Base-by-base conservation (phyloP, 2,797 vertebrate species). In the Rhinella marina region DNA sequence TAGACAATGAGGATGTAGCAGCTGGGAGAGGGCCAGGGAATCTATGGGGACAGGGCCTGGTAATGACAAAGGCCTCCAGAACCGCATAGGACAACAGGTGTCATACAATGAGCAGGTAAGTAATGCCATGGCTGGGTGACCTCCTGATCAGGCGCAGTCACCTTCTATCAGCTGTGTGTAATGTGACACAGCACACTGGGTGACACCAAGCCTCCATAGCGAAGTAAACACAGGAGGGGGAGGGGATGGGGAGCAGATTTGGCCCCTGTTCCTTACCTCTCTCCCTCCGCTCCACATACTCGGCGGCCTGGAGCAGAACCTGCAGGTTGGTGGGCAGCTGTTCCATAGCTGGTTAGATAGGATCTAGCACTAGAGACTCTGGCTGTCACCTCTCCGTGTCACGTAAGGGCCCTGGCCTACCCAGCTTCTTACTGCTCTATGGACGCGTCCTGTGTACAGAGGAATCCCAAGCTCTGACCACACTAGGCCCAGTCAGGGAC, bases 291-390 rank as follows among this genome's bases (percentile, higher is more conserved):
- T 98, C 98, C 95, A 98, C 89, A 91, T 97, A 98, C 92, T 98
- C 98, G 0, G 98, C 98, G 0, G 98, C 98, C 90, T 96, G 97
- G 8, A 99, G 94, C 87, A 99, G 96, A 84, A 98, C 97, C 92
- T 98, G 98, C 86, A 98, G 96, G 92, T 96, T 98, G 93, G 95
- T 96, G 23, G 95, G 50, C 83, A 94, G 92, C 23, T 94, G 94
- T 84, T 98, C 97, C 98, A 98, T 98, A 13, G 29, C 62, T 7
- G 81, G 19, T 7, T 13, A 3, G 13, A 9, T 72, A 21, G 29
- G 57, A 48, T 50, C 32, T n/a, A 32, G 70, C 29, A 41, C 29
- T 25, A 68, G 12, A n/a, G 12, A 27, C 76, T 54, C 11, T 27
- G 13, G 57, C 56, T 52, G 80, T 48, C 73, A 78, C 81, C 59